Percentiles rank a stretch among this genome's conserved stretches.
Conservation (phyloP, 1,140 invertebrate species). For the Araneus ventricosus region DNA sequence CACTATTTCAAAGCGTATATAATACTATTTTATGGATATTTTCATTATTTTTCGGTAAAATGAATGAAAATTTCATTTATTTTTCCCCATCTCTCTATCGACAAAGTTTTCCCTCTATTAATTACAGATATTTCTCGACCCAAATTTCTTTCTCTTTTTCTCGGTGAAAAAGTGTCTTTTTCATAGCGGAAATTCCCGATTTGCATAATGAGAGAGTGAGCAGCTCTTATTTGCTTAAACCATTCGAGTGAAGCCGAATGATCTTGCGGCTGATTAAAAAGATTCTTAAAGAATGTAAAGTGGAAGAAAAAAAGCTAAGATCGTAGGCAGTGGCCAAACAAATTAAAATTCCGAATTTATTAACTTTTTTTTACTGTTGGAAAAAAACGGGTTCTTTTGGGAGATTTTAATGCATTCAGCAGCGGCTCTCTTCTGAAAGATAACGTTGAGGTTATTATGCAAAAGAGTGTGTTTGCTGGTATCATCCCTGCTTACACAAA, state of each 20-base stretch:
- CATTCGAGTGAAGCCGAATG: slow-evolving; percentile 27
- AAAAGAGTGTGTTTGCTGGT: slow-evolving; percentile 26
- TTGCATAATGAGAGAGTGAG: slow-evolving; percentile 54
- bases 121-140: slow-evolving; percentile 44
- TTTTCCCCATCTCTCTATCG: background rate
- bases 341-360: slow-evolving; percentile 65
- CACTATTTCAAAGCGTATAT: too few species aligned
- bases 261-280: slow-evolving; percentile 64
- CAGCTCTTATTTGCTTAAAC: slow-evolving; percentile 58
- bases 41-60: slow-evolving; percentile 28
- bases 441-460: slow-evolving; percentile 22
- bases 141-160: background rate
- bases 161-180: background rate
- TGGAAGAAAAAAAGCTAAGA: too few species aligned
- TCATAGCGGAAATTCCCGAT: background rate
- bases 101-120: slow-evolving; percentile 33
- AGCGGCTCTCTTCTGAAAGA: background rate
- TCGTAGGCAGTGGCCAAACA: background rate
- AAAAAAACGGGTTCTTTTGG: slow-evolving; percentile 53
- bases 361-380: slow-evolving; percentile 40
- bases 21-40: too few species aligned
- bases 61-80: slow-evolving; percentile 52
- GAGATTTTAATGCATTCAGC: slow-evolving; percentile 58
- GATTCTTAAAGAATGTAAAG: slow-evolving; percentile 45
- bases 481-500: background rate